phyloP scores from a whole-genome alignment of 2,113 vertebrate genomes.

The Seriola dumerili region DNA sequence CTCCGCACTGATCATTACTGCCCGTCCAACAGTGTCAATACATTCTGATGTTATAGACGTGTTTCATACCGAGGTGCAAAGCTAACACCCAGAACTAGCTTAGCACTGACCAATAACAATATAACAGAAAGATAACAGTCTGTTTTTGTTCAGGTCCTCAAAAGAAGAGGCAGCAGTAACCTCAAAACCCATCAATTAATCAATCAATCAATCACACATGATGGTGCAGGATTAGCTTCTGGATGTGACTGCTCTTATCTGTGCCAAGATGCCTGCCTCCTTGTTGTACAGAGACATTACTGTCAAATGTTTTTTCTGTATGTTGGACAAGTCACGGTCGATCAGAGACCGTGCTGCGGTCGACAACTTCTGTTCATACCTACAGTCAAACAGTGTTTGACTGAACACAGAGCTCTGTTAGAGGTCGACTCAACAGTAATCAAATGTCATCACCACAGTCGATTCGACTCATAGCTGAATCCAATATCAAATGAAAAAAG shows the following conservation, averaged over 20 bases:
- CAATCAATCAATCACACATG: conserved; percentile 8
- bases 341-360: background rate
- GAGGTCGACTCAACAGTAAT: background rate
- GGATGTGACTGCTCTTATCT: background rate
- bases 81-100: background rate
- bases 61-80: background rate
- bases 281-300: no score
- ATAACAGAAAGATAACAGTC: no score
- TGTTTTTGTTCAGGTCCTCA: no score
- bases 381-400: background rate
- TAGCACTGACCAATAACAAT: no score
- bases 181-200: conserved; percentile 1
- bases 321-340: no score
- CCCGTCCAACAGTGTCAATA: no score
- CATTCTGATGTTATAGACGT: no score
- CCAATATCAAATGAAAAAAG: background rate
- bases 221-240: conserved; percentile 1
- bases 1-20: no score
- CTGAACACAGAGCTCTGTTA: background rate
- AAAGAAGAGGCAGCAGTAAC: background rate
- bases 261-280: background rate
- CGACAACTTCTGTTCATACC: no score
- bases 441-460: background rate
- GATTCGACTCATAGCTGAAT: background rate
- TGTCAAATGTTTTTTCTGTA: background rate